phyloP scores from a whole-genome alignment of 2,797 vertebrate species.

The Chaunax sp. region DNA sequence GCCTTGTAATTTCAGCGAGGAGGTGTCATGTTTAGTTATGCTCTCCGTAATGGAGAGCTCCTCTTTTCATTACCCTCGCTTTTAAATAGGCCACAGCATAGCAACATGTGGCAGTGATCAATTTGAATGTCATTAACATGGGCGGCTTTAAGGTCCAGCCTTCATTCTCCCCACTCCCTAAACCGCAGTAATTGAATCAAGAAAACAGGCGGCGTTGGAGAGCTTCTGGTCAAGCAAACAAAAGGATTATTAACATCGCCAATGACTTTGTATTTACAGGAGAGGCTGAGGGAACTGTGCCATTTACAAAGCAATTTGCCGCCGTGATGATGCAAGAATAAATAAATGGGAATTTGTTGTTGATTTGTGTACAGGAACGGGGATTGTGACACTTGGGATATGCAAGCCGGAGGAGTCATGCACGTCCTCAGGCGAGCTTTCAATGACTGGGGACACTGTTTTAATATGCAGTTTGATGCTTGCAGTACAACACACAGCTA shows the following conservation, averaged over 20 bases:
- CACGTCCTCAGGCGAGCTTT: constrained; percentile 40
- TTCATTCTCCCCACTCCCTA: constrained; percentile 71
- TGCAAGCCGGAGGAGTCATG: constrained; percentile 51
- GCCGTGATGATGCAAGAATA: constrained; percentile 74
- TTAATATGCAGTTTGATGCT: constrained; percentile 60
- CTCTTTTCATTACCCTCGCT: constrained; percentile 80
- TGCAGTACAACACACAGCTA: constrained; percentile 20
- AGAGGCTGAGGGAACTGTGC: constrained; percentile 67
- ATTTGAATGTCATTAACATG: constrained; percentile 84
- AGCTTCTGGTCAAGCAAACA: constrained; percentile 81
- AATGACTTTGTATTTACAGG: constrained; percentile 80
- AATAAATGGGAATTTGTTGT: constrained; percentile 73
- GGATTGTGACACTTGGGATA: constrained; percentile 59
- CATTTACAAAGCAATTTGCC: constrained; percentile 80
- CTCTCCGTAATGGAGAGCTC: constrained; percentile 75
- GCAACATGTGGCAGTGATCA: constrained; percentile 80
- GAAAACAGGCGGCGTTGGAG: constrained; percentile 60
- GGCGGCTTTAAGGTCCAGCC: constrained; percentile 66
- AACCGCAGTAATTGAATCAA: constrained; percentile 81
- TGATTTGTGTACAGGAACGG: constrained; percentile 41
- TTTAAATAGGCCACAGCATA: constrained; percentile 67
- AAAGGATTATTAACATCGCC: constrained; percentile 81
- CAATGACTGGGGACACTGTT: constrained; percentile 40
- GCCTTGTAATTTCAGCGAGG: constrained; percentile 62
- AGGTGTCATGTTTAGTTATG: constrained; percentile 80